Evolutionary conservation across 2,888 invertebrate genomes (phyloP), one percentile per base, ranked within the genome.

Genomic region (Acronicta aceris): DNA sequence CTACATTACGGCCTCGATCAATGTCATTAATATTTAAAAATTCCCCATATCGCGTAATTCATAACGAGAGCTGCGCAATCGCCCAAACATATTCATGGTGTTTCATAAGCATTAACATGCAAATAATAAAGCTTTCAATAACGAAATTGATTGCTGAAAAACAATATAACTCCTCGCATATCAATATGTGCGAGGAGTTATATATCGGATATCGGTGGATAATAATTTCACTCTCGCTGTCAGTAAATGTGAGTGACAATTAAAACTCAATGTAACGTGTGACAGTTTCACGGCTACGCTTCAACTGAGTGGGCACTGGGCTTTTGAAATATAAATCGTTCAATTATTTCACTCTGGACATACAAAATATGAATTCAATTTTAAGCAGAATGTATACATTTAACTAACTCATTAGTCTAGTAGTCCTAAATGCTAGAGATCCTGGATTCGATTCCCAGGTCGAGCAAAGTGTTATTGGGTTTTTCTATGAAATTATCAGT

Each of bases 201-300:
- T n/a, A 25, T 45, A n/a, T 45, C n/a, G 12, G n/a, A 8, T 45
- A 25, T 45, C 8, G 25, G 25, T 25, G 45, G 38, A 38, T 38
- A 38, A 33, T 45, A 40, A 40, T 21, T 25, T 45, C 41, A 40
- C 40, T 48, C 13, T 13, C 50, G 10, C 15, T 50, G 38, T 51
- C 42, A 13, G 21, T 42, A 2, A 13, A 9, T 46, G 13, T 12
- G 47, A 16, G n/a, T 56, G 50, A 47, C 13, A 50, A 50, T 30
- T 42, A 16, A 50, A 50, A 40, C 17, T 6, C 41, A 65, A 47
- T 51, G 42, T 38, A 51, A 17, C 9, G 30, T 9, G 21, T 7
- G 16, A 17, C 40, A 41, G 43, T n/a, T 15, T 65, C 33, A 47
- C 42, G 42, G 40, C 46, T 42, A 17, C 50, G 38, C 30, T 17